Percentiles rank a stretch among this genome's conserved stretches.
phyloP scores from a whole-genome alignment of 2,888 invertebrate genomes.

The Microctonus brassicae region DNA sequence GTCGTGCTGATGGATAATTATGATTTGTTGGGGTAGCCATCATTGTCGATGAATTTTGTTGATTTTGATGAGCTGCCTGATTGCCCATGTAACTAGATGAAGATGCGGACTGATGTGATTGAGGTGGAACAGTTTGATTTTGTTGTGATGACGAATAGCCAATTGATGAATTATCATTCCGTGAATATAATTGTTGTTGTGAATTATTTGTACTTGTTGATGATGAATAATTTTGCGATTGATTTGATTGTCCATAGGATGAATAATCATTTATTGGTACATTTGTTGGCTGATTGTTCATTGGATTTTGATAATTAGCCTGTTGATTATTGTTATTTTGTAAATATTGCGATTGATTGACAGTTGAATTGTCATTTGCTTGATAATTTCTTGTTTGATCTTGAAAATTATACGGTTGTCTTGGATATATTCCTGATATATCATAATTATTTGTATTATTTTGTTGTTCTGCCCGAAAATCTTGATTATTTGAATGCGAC shows the following conservation, averaged over 20 bases:
- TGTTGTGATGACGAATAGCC: conserved; percentile 52
- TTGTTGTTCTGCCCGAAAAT: conserved; percentile 59
- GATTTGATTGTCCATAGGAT: conserved; percentile 54
- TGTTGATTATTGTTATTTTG: conserved; percentile 27
- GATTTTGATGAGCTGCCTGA: conserved; percentile 41
- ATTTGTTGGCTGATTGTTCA: conserved; percentile 54
- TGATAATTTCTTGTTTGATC: conserved; percentile 60
- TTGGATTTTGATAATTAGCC: conserved; percentile 25
- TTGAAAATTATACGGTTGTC: conserved; percentile 60
- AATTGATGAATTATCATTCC: conserved; percentile 50
- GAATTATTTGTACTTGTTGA: conserved; percentile 48
- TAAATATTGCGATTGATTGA: conserved; percentile 59
- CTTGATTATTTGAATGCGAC: conserved; percentile 44
- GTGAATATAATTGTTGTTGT: conserved; percentile 52
- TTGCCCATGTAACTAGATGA: conserved; percentile 41
- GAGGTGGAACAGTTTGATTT: conserved; percentile 43
- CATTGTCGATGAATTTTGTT: conserved; percentile 46
- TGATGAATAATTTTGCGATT: conserved; percentile 54
- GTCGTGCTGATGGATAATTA: conserved; percentile 36
- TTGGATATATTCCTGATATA: conserved; percentile 56
- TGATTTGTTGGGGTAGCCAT: conserved; percentile 41
- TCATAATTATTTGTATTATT: conserved; percentile 57
- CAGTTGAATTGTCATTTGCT: conserved; percentile 54
- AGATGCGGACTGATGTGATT: conserved; percentile 40
- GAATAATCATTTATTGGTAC: conserved; percentile 59